These are phyloP conservation scores for Nibea albiflora DNA, from an alignment of 2,113 vertebrate species.

Conservation along the genomic window DNA sequence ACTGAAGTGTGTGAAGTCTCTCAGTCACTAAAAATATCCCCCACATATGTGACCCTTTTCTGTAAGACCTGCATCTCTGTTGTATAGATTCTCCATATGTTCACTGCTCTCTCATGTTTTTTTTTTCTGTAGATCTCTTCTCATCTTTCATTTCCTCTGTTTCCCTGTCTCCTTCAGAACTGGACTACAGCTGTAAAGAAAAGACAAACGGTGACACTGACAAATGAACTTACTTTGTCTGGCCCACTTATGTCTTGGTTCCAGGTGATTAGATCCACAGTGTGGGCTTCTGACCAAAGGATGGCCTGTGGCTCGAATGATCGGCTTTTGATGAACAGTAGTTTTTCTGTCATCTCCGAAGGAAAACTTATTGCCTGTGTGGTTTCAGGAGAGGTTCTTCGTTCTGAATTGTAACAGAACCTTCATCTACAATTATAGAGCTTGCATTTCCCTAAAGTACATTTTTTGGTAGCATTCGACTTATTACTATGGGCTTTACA, in stretches of 20 bases:
- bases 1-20: neutral
- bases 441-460: neutral
- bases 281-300: conserved; percentile 26
- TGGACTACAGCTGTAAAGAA: conserved; percentile 16
- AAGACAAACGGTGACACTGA: conserved; percentile 58
- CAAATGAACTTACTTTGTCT: conserved; percentile 52
- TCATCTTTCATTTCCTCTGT: conserved; percentile 4
- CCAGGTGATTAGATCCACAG: conserved; percentile 31
- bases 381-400: neutral
- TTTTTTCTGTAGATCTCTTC: neutral
- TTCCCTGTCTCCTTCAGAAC: neutral
- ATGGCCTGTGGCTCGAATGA: neutral
- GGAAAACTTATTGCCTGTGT: neutral
- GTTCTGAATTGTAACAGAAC: neutral
- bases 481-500: neutral
- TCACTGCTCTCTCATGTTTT: neutral
- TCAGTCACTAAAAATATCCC: neutral
- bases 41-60: neutral
- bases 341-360: conserved; percentile 3
- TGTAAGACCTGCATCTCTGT: neutral
- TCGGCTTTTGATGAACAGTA: neutral
- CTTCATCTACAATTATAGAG: neutral
- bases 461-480: neutral
- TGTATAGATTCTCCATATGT: neutral
- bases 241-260: conserved; percentile 21